These are phyloP conservation scores for Istiophorus platypterus DNA, from an alignment of 2,113 vertebrate species.

Conservation along the genomic window DNA sequence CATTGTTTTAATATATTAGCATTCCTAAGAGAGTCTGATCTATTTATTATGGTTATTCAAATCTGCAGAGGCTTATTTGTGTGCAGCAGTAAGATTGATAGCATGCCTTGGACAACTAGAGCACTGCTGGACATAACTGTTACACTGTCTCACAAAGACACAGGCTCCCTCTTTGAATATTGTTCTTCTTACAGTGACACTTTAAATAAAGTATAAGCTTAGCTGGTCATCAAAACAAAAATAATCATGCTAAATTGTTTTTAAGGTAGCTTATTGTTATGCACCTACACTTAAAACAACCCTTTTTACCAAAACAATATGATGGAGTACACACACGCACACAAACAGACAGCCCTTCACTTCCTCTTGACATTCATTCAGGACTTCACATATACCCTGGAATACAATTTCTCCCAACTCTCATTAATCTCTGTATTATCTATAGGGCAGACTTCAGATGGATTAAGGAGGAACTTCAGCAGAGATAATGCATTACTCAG, in stretches of 20 bases:
- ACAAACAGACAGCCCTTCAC: neutral
- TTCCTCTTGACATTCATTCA: constrained; percentile 26
- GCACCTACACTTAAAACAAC: neutral
- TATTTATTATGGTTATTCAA: neutral
- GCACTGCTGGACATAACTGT: neutral
- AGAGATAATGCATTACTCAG: neutral
- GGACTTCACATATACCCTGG: neutral
- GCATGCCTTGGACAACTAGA: neutral
- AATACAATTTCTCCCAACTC: constrained; percentile 1
- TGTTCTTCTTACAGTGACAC: neutral
- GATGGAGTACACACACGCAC: constrained; percentile 1
- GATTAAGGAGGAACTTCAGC: neutral
- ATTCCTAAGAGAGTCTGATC: neutral
- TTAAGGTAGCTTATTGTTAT: neutral
- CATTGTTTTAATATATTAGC: neutral
- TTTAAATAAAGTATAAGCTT: neutral
- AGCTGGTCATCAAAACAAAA: constrained; percentile 1
- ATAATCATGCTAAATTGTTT: neutral
- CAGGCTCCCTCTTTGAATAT: neutral
- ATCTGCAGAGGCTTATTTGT: neutral
- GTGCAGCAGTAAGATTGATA: constrained; percentile 1
- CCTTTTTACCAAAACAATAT: constrained; percentile 1
- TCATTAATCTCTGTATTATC: constrained; percentile 3
- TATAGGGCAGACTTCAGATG: neutral
- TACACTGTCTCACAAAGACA: neutral